phyloP scores from a whole-genome alignment of 2,113 vertebrate species.

The Morone chrysops region DNA sequence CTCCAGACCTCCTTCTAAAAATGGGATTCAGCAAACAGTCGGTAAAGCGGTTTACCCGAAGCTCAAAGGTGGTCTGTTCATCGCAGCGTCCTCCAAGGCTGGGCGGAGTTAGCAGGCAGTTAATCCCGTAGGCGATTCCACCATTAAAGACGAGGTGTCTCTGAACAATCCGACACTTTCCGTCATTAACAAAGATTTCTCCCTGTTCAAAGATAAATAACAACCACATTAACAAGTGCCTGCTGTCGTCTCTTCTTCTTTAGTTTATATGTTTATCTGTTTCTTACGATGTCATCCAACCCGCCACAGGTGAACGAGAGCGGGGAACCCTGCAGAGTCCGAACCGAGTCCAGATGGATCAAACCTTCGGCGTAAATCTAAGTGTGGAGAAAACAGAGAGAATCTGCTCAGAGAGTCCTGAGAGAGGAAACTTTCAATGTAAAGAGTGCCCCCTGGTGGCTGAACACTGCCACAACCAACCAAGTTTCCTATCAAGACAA shows the following conservation, averaged over 20 bases:
- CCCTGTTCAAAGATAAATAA: conserved; percentile 82
- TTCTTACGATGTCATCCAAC: conserved; percentile 85
- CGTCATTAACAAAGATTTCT: conserved; percentile 86
- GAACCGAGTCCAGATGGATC: conserved; percentile 74
- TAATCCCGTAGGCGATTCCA: conserved; percentile 91
- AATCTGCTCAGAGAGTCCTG: background rate
- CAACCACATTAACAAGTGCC: background rate
- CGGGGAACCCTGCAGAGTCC: conserved; percentile 90
- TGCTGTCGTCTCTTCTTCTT: background rate
- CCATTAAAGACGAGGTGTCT: conserved; percentile 87
- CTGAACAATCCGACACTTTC: conserved; percentile 87
- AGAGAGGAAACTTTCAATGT: background rate
- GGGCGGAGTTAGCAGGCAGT: conserved; percentile 91
- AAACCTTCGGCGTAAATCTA: conserved; percentile 82
- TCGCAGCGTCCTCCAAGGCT: conserved; percentile 92
- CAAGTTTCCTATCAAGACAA: background rate
- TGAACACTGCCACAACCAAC: background rate
- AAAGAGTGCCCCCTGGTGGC: background rate
- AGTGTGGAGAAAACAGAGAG: background rate
- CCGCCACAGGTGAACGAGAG: conserved; percentile 87
- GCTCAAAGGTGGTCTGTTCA: conserved; percentile 73
- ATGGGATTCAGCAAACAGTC: too few species aligned
- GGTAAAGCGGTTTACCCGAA: conserved; percentile 76
- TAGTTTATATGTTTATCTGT: background rate
- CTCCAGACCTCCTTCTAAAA: background rate